phyloP scores from a whole-genome alignment of 2,113 vertebrate genomes.

The Meleagris gallopavo region DNA sequence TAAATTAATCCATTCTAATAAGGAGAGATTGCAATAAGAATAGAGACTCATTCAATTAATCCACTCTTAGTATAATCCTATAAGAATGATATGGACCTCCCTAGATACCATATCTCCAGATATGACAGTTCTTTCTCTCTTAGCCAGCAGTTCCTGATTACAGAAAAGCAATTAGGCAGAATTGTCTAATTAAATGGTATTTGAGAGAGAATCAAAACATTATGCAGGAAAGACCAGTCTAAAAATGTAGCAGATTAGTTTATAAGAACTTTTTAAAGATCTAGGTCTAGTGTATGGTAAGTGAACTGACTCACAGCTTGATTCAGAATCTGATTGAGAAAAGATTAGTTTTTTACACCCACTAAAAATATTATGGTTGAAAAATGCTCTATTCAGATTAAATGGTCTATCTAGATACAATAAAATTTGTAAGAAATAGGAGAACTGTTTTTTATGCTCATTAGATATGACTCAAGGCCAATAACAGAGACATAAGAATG shows the following conservation, averaged over 20 bases:
- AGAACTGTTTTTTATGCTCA: conserved; percentile 20
- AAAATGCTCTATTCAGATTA: neutral
- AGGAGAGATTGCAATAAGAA: conserved; percentile 69
- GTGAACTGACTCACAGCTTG: conserved; percentile 18
- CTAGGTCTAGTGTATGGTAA: neutral
- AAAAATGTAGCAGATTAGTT: conserved; percentile 14
- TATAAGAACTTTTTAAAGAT: neutral
- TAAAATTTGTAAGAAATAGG: neutral
- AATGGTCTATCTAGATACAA: neutral
- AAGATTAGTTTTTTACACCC: neutral
- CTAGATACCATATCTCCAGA: conserved; percentile 54
- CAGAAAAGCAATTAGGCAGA: conserved; percentile 75
- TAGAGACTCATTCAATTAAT: conserved; percentile 63
- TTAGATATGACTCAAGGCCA: neutral
- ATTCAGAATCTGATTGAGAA: conserved; percentile 12
- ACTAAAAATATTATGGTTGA: neutral
- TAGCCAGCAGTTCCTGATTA: conserved; percentile 64
- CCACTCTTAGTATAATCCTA: conserved; percentile 73
- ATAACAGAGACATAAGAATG: neutral
- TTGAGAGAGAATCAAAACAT: conserved; percentile 60
- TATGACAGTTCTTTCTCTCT: conserved; percentile 61
- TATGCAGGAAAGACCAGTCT: conserved; percentile 8
- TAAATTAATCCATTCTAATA: conserved; percentile 75
- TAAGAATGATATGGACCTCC: conserved; percentile 63
- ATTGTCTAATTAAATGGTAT: conserved; percentile 69